Conservation (phyloP, 2,888 invertebrate genomes). For the Cantharis rufa region DNA sequence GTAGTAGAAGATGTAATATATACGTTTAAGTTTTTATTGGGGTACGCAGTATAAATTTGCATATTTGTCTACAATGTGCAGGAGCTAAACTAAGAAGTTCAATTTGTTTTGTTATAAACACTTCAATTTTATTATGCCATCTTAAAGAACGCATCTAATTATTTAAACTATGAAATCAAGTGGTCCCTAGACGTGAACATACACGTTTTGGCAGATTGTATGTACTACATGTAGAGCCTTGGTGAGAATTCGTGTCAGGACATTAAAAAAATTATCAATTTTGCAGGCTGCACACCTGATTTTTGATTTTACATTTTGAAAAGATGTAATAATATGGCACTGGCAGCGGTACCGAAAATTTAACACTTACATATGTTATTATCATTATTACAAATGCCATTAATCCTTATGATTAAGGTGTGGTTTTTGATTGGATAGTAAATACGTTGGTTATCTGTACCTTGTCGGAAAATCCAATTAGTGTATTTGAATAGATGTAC, state of each 20-base stretch:
- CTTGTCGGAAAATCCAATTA: constrained; percentile 18
- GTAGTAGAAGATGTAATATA: neutral
- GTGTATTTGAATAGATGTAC: constrained; percentile 8
- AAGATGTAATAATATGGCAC: no score
- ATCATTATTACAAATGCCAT: neutral
- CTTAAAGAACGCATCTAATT: neutral
- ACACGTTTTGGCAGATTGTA: neutral
- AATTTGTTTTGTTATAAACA: neutral
- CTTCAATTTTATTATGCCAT: neutral
- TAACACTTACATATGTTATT: neutral
- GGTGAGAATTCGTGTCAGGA: neutral
- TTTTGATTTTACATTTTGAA: no score
- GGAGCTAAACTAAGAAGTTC: neutral
- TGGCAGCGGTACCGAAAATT: neutral
- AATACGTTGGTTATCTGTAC: constrained; percentile 10
- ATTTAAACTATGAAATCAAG: neutral
- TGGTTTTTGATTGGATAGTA: constrained; percentile 5
- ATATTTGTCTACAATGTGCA: neutral
- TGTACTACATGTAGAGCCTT: neutral
- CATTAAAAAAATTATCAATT: neutral
- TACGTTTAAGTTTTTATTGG: neutral
- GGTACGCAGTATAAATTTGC: neutral
- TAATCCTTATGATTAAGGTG: constrained; percentile 4
- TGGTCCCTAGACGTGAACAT: neutral
- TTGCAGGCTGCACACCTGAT: no score